Evolutionary conservation across 2,888 invertebrate genomes (phyloP).

Genomic region (Thumatha senex): DNA sequence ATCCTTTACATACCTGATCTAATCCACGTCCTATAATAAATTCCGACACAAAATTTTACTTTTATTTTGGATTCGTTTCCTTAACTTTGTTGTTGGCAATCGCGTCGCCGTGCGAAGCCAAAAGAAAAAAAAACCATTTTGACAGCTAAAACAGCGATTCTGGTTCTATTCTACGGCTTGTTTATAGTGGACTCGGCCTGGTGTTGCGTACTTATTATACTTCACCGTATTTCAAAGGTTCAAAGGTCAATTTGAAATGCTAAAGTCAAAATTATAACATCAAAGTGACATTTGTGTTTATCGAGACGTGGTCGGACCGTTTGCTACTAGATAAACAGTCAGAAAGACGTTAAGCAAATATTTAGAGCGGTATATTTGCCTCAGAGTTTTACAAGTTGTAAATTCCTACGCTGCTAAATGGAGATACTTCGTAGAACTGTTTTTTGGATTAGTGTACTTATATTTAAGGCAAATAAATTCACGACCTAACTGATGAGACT

Average conservation of each 20-base stretch:
- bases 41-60: too few relatives aligned
- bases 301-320: slow-evolving; percentile 17
- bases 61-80: too few relatives aligned
- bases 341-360: slow-evolving; percentile 8
- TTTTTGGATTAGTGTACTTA: not conserved
- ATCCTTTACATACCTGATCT: too few relatives aligned
- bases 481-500: not conserved
- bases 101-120: too few relatives aligned
- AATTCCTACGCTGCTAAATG: slow-evolving; percentile 21
- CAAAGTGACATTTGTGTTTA: slow-evolving; percentile 19
- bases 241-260: slow-evolving; percentile 27
- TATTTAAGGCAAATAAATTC: not conserved
- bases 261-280: slow-evolving; percentile 6
- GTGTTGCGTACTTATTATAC: slow-evolving; percentile 24
- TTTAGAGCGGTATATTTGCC: slow-evolving; percentile 18
- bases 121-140: too few relatives aligned
- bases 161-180: too few relatives aligned
- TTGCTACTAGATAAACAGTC: slow-evolving; percentile 12
- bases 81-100: too few relatives aligned
- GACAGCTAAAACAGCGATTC: too few relatives aligned
- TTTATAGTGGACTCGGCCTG: too few relatives aligned
- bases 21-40: too few relatives aligned
- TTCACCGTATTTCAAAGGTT: slow-evolving; percentile 28
- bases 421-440: slow-evolving; percentile 3
- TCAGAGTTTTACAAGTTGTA: slow-evolving; percentile 19